Base-by-base conservation (phyloP, 2,113 vertebrate species). In the Rhadina sibilatrix region DNA sequence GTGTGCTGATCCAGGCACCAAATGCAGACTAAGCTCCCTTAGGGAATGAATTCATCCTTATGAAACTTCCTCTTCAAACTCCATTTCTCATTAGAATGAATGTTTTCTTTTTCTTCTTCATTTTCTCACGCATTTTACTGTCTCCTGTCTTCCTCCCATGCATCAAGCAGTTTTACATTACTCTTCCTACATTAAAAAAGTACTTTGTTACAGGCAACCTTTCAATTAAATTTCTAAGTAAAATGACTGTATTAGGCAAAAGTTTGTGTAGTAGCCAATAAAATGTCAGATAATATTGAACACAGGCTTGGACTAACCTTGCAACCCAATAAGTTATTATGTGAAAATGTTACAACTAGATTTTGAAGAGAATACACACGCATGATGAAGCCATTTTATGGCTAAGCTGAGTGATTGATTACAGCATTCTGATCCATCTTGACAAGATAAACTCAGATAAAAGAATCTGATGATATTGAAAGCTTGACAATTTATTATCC, bases 391-490 rank as follows among this genome's bases (percentile, higher is more conserved):
- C 74, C 94, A 89, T 96, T 98, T 98, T 97, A 98, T 88, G 75
- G 91, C 78, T 96, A 94, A 25, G 31, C 72, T 53, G 82, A 9
- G 15, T 98, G 97, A 98, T 97, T 97, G 96, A 98, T 98, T 96
- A 88, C 72, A 93, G 86, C 69, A 81, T 91, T 91, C 65, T 50
- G 84, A 94, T 95, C 91, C 95, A 94, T 96, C 46, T 38, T 46
- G 23, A 97, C 93, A 98, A 98, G 96, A 98, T 97, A 97, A 96
- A 98, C 97, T 97, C 95, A 95, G 91, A 97, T 96, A 97, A 97
- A 97, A 97, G 97, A 97, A 98, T 96, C 90, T 96, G 77, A 91
- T 97, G 93, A 97, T 98, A 98, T 97, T 98, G 97, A 97, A 96
- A 91, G 71, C 83, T 94, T 85, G 76, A 93, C 76, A 96, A 98